Percentiles rank a stretch among this genome's conserved stretches.
Evolutionary conservation across 2,888 invertebrate genomes (phyloP).

Genomic region (Anodontia alba): DNA sequence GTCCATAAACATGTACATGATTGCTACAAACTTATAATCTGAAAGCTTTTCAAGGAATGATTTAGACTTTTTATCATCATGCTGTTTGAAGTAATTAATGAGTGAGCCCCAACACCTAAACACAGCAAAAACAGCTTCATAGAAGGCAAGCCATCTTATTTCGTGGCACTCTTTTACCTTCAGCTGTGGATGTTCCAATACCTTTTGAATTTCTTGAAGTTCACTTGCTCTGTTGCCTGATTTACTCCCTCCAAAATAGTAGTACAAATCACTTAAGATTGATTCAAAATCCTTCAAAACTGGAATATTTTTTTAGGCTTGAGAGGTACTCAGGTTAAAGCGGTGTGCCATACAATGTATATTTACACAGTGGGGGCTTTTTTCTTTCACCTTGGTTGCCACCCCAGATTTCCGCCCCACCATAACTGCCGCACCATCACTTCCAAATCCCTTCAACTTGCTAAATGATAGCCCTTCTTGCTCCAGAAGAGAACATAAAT

Average conservation of each 20-base stretch:
- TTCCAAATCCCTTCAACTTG: slow-evolving; percentile 21
- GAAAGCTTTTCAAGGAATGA: slow-evolving; percentile 1
- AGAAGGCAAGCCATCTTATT: slow-evolving; percentile 32
- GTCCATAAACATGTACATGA: slow-evolving; percentile 20
- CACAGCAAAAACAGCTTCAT: slow-evolving; percentile 26
- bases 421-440: slow-evolving; percentile 37
- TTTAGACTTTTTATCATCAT: slow-evolving; percentile 10
- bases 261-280: slow-evolving; percentile 16
- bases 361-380: slow-evolving; percentile 20
- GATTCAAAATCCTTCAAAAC: slow-evolving; percentile 26
- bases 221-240: slow-evolving; percentile 20
- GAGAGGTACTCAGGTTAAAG: slow-evolving; percentile 21
- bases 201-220: slow-evolving; percentile 29
- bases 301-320: slow-evolving; percentile 29
- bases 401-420: slow-evolving; percentile 15
- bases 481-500: slow-evolving; percentile 2
- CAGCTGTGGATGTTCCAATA: slow-evolving; percentile 22
- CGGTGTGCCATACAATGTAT: slow-evolving; percentile 38
- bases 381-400: slow-evolving; percentile 13
- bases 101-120: slow-evolving; percentile 21
- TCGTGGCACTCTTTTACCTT: slow-evolving; percentile 26
- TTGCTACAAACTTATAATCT: slow-evolving; percentile 21
- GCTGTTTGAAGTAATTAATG: slow-evolving; percentile 16
- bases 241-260: slow-evolving; percentile 23
- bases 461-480: background rate